Percentiles rank a stretch among this genome's conserved stretches.
Evolutionary conservation across 2,797 vertebrate genomes (phyloP).

Genomic region (Anomalospiza imberbis): DNA sequence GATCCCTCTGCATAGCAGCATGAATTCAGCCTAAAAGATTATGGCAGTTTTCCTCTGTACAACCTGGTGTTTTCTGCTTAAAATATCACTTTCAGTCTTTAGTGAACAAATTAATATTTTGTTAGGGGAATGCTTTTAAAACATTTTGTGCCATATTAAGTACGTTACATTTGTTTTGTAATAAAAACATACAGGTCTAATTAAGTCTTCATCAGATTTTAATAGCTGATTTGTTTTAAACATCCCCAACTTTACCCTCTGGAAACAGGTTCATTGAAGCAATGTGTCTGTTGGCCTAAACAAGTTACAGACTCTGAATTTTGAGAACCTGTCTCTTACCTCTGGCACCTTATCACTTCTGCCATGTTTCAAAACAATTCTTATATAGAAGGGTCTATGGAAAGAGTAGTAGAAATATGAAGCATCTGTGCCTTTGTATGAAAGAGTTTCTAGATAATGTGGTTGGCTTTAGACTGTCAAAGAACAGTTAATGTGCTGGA

Average conservation of each 20-base stretch:
- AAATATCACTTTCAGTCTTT: not conserved
- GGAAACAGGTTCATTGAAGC: not conserved
- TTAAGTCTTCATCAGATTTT: not conserved
- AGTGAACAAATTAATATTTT: not conserved
- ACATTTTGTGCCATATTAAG: not conserved
- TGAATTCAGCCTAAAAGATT: not conserved
- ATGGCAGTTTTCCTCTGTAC: not conserved
- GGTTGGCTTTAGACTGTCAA: not conserved
- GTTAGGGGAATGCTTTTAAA: not conserved
- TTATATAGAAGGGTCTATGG: not conserved
- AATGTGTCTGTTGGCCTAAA: not conserved
- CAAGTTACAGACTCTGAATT: not conserved
- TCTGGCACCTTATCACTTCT: not conserved
- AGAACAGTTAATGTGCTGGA: not conserved
- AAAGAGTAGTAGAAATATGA: not conserved
- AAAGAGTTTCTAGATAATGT: not conserved
- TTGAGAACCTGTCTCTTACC: not conserved
- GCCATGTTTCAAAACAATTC: not conserved
- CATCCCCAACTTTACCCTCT: not conserved
- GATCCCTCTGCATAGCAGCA: not conserved
- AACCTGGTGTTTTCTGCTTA: not conserved
- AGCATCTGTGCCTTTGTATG: not conserved
- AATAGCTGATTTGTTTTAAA: not conserved
- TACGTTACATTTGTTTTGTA: not conserved
- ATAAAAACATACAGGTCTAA: not conserved